phyloP scores from a whole-genome alignment of 2,797 vertebrate genomes.

The Coracias cyanogaster region DNA sequence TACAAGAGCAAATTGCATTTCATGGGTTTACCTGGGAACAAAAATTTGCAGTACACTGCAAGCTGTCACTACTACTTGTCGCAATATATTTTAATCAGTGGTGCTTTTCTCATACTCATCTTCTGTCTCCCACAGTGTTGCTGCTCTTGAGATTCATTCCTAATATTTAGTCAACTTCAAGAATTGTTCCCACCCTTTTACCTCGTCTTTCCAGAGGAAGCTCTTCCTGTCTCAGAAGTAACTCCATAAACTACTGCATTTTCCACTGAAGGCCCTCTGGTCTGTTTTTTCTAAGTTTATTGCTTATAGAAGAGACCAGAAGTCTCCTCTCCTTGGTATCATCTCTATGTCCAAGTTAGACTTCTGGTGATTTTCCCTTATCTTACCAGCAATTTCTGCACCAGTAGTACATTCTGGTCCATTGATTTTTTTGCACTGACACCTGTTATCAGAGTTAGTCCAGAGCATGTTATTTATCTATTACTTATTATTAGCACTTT shows the following conservation, averaged over 20 bases:
- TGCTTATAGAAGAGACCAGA: neutral
- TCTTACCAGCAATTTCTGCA: neutral
- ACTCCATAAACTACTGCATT: neutral
- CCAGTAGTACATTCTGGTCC: neutral
- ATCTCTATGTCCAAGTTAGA: neutral
- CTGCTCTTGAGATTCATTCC: neutral
- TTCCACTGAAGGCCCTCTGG: neutral
- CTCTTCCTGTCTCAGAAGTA: neutral
- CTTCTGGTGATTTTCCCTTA: neutral
- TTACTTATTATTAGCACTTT: neutral
- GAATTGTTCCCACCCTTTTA: neutral
- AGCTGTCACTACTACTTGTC: neutral
- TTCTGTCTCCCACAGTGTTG: neutral
- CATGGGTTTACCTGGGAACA: accelerated
- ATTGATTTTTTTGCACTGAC: neutral
- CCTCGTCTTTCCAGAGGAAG: neutral
- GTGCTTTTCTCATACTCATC: neutral
- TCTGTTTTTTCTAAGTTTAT: neutral
- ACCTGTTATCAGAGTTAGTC: neutral
- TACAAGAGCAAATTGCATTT: neutral
- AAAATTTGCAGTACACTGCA: neutral
- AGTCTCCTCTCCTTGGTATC: neutral
- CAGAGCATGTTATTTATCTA: neutral
- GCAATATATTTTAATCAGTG: neutral
- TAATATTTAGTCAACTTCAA: neutral